phyloP scores from a whole-genome alignment of 2,888 invertebrate species.

The Uloborus plumipes region DNA sequence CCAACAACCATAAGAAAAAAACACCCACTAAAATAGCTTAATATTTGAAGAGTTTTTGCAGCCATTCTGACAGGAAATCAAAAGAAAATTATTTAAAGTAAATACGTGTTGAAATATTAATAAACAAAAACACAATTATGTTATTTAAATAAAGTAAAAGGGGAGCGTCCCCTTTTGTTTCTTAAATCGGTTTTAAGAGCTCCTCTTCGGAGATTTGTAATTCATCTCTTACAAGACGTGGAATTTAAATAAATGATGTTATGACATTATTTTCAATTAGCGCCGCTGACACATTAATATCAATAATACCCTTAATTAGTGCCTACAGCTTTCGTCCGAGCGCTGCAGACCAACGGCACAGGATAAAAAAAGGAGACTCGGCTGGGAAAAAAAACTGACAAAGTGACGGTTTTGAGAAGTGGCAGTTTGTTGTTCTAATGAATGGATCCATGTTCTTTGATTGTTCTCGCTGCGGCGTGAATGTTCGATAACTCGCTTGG shows the following conservation, averaged over 20 bases:
- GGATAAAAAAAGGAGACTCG: constrained; percentile 13
- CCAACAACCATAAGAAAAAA: background rate
- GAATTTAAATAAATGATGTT: constrained; percentile 63
- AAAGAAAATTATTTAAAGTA: constrained; percentile 22
- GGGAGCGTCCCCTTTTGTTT: background rate
- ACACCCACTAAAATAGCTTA: background rate
- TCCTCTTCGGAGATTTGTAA: constrained; percentile 11
- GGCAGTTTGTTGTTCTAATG: constrained; percentile 59
- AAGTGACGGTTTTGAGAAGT: constrained; percentile 45
- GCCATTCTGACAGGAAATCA: constrained; percentile 15
- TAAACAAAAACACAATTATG: background rate
- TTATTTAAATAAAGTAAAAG: constrained; percentile 7
- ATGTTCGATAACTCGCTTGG: too few relatives aligned
- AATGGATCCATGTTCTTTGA: constrained; percentile 46
- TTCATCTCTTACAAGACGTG: constrained; percentile 13
- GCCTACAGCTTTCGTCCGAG: constrained; percentile 52
- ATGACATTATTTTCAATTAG: constrained; percentile 64
- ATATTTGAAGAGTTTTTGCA: constrained; percentile 4
- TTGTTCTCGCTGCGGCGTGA: too few relatives aligned
- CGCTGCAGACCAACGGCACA: background rate
- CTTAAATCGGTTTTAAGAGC: constrained; percentile 8
- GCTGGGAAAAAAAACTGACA: constrained; percentile 44
- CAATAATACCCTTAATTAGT: constrained; percentile 63
- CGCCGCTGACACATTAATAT: constrained; percentile 59
- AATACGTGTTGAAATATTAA: constrained; percentile 33